A percentile compares a stretch with the other conserved stretches of the same genome.
These are phyloP conservation scores for Pluvialis apricaria DNA, from an alignment of 2,113 vertebrate genomes.

Conservation along the genomic window DNA sequence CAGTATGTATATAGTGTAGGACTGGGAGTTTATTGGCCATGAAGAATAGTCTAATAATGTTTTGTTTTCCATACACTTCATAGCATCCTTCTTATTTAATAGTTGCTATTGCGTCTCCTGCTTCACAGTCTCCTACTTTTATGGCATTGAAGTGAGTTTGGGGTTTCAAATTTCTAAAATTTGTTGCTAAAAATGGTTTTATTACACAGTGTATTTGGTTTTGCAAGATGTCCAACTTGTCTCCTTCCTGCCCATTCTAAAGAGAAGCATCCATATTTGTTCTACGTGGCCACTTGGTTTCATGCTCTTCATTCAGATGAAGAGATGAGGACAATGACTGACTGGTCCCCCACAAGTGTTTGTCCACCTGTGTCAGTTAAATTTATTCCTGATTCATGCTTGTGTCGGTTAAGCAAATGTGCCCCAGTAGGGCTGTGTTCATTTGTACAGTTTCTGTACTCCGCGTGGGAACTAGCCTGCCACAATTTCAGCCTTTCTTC, in stretches of 20 bases:
- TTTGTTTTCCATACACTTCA: background rate
- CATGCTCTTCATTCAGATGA: background rate
- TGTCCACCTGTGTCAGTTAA: background rate
- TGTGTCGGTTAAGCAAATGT: background rate
- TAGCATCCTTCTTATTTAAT: background rate
- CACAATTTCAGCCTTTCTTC: background rate
- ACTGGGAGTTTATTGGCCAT: background rate
- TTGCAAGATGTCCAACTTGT: background rate
- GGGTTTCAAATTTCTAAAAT: background rate
- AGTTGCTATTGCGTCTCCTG: background rate
- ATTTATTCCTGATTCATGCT: background rate
- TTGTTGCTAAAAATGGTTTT: background rate
- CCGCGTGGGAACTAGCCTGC: background rate
- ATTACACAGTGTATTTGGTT: background rate
- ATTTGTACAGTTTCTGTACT: background rate
- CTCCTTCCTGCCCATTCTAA: background rate
- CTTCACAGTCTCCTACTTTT: background rate
- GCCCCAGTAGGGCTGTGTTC: background rate
- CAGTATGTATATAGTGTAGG: background rate
- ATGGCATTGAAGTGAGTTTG: background rate
- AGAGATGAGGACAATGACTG: background rate
- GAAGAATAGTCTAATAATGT: background rate
- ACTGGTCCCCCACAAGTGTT: background rate
- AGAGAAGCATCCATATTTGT: background rate
- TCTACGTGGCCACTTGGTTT: background rate